Evolutionary conservation across 2,797 vertebrate species (phyloP).

Genomic region (Arremon brunneinucha): DNA sequence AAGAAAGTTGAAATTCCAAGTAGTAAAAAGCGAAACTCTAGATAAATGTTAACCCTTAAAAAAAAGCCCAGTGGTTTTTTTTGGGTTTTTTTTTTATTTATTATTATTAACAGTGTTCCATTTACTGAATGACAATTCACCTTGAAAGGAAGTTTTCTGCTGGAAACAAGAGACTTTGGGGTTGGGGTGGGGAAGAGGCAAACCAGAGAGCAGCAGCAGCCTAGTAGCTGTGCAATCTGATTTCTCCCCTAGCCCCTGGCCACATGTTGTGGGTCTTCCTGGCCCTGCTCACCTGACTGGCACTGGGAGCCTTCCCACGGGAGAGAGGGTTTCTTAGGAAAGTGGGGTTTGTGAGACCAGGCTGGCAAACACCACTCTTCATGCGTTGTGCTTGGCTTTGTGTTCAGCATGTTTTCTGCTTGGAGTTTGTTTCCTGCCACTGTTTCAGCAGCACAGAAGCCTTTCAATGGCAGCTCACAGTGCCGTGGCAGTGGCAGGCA

Average conservation of each 20-base stretch:
- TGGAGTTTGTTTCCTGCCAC: neutral
- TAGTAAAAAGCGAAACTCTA: neutral
- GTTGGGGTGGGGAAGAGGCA: neutral
- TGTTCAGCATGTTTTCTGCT: neutral
- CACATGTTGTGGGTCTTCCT: neutral
- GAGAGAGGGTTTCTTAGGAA: neutral
- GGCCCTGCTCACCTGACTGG: neutral
- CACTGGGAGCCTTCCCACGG: rapidly evolving
- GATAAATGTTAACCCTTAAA: neutral
- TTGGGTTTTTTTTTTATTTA: neutral
- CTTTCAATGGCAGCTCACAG: neutral
- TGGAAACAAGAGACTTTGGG: neutral
- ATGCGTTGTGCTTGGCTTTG: neutral
- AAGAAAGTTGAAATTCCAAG: neutral
- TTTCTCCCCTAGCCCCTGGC: neutral
- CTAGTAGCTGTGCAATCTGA: neutral
- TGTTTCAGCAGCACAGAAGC: neutral
- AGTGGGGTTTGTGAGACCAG: neutral
- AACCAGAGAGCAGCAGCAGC: neutral
- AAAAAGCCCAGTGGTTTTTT: rapidly evolving
- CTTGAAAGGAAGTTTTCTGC: neutral
- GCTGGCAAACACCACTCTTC: neutral
- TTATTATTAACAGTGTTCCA: neutral
- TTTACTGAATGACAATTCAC: neutral
- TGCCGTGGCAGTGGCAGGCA: neutral